phyloP scores from a whole-genome alignment of 2,797 vertebrate genomes.

The Syngnathus acus region DNA sequence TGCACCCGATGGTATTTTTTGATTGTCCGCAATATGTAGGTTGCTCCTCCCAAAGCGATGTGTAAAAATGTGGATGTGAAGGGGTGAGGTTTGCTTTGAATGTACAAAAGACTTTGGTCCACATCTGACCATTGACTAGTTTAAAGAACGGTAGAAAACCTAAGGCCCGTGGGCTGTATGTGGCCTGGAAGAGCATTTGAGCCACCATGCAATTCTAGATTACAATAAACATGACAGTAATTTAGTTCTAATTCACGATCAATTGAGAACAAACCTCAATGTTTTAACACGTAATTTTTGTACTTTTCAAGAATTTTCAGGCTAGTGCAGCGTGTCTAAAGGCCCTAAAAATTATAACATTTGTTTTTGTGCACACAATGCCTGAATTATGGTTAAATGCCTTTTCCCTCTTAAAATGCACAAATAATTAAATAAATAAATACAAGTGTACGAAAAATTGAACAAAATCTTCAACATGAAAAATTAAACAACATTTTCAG shows the following conservation, averaged over 20 bases:
- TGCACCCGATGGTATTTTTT: background rate
- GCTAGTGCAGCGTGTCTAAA: background rate
- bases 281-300: background rate
- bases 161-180: background rate
- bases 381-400: no score
- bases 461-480: no score
- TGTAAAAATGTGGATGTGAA: conserved; percentile 7
- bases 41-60: background rate
- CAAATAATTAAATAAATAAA: no score
- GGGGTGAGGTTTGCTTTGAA: conserved; percentile 55
- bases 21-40: conserved; percentile 22
- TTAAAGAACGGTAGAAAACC: background rate
- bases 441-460: no score
- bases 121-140: background rate
- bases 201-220: background rate
- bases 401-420: no score
- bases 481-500: no score
- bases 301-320: background rate
- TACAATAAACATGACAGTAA: no score
- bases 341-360: no score
- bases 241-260: background rate
- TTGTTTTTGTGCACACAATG: no score
- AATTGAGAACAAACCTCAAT: background rate
- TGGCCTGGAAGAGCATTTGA: background rate
- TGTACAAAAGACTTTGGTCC: conserved; percentile 48